Evolutionary conservation across 2,113 vertebrate genomes (phyloP).

Genomic region (Rhizomys pruinosus): DNA sequence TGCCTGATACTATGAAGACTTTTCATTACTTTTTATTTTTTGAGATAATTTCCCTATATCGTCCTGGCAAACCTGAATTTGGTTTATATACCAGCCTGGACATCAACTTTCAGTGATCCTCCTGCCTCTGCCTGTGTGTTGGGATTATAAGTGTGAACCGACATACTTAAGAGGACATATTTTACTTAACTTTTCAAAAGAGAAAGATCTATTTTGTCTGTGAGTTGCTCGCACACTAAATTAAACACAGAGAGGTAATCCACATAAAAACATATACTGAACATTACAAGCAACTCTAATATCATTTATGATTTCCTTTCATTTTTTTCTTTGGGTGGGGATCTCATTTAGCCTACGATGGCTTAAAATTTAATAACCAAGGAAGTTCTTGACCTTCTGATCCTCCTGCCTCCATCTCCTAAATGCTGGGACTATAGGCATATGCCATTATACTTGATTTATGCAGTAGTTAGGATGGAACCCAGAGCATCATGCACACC

Average conservation of each 20-base stretch:
- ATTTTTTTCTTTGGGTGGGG: background rate
- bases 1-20: background rate
- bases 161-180: background rate
- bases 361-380: no score
- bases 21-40: background rate
- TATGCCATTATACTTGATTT: no score
- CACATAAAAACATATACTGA: background rate
- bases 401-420: background rate
- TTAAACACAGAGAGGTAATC: background rate
- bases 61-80: background rate
- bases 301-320: background rate
- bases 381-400: background rate
- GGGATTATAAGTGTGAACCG: background rate
- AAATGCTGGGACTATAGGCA: background rate
- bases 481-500: background rate
- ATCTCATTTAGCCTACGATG: background rate
- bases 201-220: background rate
- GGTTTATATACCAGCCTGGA: background rate
- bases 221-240: background rate
- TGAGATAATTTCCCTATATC: background rate
- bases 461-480: background rate
- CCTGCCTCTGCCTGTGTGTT: background rate
- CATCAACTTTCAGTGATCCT: background rate
- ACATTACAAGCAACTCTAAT: background rate
- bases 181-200: constrained; percentile 26